Base-by-base conservation (phyloP, 1,140 invertebrate species). In the Drosophila ogumai region DNA sequence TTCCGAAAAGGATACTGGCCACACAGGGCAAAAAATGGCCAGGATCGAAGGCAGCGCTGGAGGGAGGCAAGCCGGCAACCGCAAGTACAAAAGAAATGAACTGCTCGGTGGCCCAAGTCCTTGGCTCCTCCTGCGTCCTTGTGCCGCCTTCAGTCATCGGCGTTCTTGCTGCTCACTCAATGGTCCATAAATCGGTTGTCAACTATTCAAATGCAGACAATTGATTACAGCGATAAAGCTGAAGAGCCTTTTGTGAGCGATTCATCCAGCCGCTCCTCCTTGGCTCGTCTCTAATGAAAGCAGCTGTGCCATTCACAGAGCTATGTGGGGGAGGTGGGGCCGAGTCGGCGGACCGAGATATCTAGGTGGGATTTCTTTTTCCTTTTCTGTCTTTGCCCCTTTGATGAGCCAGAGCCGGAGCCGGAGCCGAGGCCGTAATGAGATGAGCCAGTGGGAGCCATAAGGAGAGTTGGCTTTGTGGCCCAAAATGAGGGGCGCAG, bases 161-260 rank as follows among this genome's bases (percentile, higher is more conserved):
- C 75, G 49, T 64, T 79, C 44, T 55, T 50, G 79, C 64, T 85
- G 85, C 81, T 81, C 78, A 85, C 73, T 81, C 86, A 90, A 88
- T 88, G 85, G 81, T 85, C 86, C 86, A 90, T 90, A 90, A 90
- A 90, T 90, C 85, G 86, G 74, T 90, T 90, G 85, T 90, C 85
- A 90, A 90, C 85, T 90, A 90, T 90, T 90, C 85, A 90, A 90
- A 90, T 90, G 85, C 85, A 90, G 85, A 90, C 85, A 90, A 90
- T 90, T 90, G 85, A 90, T 90, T 90, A 90, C 85, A 81, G 85
- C 85, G 85, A 88, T 88, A 88, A 88, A 88, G 84, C 77, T 88
- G 84, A 88, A 90, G 84, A 84, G 84, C 80, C 84, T 88, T 87
- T 87, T 87, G 74, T 76, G 64, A 77, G 60, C 63, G 74, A 76